Evolutionary conservation across 2,888 invertebrate species (phyloP).

Genomic region (Meganola albula): DNA sequence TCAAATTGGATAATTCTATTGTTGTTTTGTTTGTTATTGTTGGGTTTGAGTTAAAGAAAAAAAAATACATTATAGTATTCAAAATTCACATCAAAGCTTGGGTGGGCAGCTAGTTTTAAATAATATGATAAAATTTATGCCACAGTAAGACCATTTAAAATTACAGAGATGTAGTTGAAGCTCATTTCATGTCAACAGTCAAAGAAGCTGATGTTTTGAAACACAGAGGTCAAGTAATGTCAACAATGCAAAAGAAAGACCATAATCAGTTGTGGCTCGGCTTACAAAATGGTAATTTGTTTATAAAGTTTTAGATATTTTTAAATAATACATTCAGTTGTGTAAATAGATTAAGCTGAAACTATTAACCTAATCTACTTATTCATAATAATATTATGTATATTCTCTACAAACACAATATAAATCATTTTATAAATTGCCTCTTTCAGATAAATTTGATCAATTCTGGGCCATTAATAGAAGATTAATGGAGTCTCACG

Average conservation of each 20-base stretch:
- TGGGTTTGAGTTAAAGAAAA: too few species aligned
- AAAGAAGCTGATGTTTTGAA: conserved; percentile 99
- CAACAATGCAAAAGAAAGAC: conserved; percentile 96
- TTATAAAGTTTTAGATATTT: too few species aligned
- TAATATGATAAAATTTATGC: too few species aligned
- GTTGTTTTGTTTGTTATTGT: too few species aligned
- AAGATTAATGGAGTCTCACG: conserved; percentile 92
- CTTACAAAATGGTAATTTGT: conserved; percentile 87
- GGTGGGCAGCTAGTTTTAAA: too few species aligned
- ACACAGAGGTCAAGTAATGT: conserved; percentile 92
- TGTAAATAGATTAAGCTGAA: too few species aligned
- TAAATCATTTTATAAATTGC: background rate
- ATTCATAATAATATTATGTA: too few species aligned
- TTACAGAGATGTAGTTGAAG: conserved; percentile 91
- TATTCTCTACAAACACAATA: background rate
- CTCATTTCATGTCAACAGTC: conserved; percentile 95
- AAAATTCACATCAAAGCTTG: too few species aligned
- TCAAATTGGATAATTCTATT: background rate
- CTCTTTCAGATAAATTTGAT: conserved; percentile 94
- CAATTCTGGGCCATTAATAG: conserved; percentile 99
- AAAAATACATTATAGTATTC: too few species aligned
- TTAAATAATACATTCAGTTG: too few species aligned
- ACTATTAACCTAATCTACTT: too few species aligned
- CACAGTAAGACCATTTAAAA: too few species aligned
- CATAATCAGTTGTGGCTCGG: conserved; percentile 98